Percentiles rank a stretch among this genome's conserved stretches.
Conservation (phyloP, 2,113 vertebrate genomes). For the Bambusicola thoracicus region DNA sequence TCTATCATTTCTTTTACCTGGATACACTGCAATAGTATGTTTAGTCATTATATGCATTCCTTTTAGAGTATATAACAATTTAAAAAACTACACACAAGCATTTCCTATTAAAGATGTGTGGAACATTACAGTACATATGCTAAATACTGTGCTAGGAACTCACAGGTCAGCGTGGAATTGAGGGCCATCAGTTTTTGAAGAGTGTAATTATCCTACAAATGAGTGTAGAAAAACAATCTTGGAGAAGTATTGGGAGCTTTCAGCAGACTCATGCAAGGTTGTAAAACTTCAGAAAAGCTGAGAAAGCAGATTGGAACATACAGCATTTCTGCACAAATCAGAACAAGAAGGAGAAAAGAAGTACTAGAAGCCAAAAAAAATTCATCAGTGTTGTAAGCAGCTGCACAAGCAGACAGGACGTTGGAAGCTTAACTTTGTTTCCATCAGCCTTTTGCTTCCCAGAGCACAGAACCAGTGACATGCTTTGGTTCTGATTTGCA, state of each 20-base stretch:
- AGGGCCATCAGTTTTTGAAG: background rate
- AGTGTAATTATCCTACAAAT: background rate
- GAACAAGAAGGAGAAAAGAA: background rate
- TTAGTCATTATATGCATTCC: background rate
- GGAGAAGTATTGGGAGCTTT: background rate
- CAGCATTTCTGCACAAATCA: fast-evolving
- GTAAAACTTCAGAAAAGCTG: fast-evolving
- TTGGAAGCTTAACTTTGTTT: background rate
- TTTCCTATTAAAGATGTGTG: background rate
- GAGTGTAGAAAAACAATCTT: fast-evolving
- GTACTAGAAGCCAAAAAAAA: background rate
- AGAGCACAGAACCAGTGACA: background rate
- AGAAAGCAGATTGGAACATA: fast-evolving
- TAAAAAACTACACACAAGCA: background rate
- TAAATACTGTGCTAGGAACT: fast-evolving
- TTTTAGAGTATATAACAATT: background rate
- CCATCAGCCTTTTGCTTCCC: background rate
- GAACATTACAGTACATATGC: fast-evolving
- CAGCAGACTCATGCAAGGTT: fast-evolving
- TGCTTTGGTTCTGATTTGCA: fast-evolving
- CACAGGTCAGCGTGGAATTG: fast-evolving
- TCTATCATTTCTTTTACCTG: background rate
- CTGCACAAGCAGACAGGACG: background rate
- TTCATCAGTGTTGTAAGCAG: background rate
- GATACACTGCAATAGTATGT: background rate